Evolutionary conservation across 2,113 vertebrate genomes (phyloP), one percentile per base, ranked within the genome.

Genomic region (Condylura cristata): DNA sequence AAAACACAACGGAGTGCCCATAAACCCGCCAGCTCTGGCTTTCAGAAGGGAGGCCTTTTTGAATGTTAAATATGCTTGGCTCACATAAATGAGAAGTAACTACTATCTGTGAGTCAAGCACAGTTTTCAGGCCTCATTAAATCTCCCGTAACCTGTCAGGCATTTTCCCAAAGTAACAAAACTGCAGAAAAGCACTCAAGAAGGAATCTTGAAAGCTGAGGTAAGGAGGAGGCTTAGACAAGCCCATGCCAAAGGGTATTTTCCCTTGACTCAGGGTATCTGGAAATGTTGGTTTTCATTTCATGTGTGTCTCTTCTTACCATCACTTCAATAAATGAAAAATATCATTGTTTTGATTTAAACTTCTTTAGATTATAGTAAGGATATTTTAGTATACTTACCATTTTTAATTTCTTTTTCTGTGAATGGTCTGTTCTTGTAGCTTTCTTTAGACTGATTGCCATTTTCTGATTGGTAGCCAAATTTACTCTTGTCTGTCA

Each of bases 141-240:
- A 68, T 30, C 53, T 78, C 72, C 91, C 14, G 75, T 72, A 79
- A 85, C 10, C n/a, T 72, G 56, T 48, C 76, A 46, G 41, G n/a
- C 26, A 41, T 85, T 81, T 96, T 92, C 83, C 82, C 56, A 88
- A 86, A 65, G 68, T 74, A 93, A 95, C 37, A 60, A 84, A 90
- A 60, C 14, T 48, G 22, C 39, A 56, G 8, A 68, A 16, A 20
- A n/a, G 13, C 60, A 80, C 16, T 86, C 60, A 28, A 53, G 70
- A 70, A 51, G 41, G 46, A 39, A n/a, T 70, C 30, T 58, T 28
- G 44, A 78, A 91, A 95, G 48, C 41, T 76, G 44, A 51, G 30
- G 74, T 24, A 39, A 16, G 32, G 41, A 72, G 24, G 51, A 34
- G 44, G 26, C 39, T 56, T 66, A 30, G 65, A 8, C 4, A 72